phyloP scores from a whole-genome alignment of 2,113 vertebrate genomes.

The Sprattus sprattus region DNA sequence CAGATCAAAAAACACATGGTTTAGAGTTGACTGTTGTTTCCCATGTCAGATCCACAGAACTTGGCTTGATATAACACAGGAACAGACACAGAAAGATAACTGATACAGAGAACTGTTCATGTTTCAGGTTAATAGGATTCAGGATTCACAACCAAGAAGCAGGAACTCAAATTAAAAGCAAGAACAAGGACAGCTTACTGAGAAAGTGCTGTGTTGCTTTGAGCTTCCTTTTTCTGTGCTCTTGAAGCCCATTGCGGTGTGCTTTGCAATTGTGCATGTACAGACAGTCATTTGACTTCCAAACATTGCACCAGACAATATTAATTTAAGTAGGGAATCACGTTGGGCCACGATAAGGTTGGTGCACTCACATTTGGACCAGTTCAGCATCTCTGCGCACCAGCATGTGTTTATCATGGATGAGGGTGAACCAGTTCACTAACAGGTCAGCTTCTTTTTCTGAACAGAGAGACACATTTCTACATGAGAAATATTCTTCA shows the following conservation, averaged over 20 bases:
- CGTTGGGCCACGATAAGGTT: background rate
- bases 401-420: constrained; percentile 84
- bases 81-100: background rate
- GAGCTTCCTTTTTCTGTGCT: background rate
- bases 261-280: background rate
- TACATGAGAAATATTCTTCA: background rate
- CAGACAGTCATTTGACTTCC: background rate
- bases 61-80: background rate
- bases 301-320: background rate
- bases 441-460: constrained; percentile 82
- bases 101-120: background rate
- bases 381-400: constrained; percentile 83
- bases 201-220: background rate
- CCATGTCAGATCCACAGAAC: background rate
- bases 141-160: background rate
- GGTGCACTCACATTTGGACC: constrained; percentile 82
- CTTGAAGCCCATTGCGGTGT: background rate
- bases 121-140: background rate
- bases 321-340: background rate
- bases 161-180: background rate
- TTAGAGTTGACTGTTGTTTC: background rate
- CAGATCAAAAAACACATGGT: background rate
- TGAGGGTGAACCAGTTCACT: constrained; percentile 86
- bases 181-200: background rate
- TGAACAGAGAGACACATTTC: constrained; percentile 53